Conservation (phyloP, 1,140 invertebrate species). For the Zaprionus kolodkinae region DNA sequence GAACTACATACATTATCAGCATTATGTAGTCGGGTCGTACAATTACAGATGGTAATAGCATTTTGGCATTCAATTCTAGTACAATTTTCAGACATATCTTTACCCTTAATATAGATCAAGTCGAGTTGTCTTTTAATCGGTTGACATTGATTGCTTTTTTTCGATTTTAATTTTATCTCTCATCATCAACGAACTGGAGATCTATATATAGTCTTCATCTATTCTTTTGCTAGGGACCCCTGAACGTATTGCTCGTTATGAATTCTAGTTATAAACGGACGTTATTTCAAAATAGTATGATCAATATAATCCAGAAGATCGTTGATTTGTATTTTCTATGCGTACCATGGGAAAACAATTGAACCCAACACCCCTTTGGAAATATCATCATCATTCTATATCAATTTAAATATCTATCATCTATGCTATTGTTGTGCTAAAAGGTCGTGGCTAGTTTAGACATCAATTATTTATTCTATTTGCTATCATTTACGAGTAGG, state of each 20-base stretch:
- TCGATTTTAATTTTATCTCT: neutral
- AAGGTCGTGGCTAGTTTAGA: slow-evolving; percentile 56
- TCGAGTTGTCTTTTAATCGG: slow-evolving; percentile 26
- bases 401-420: slow-evolving; percentile 39
- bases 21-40: slow-evolving; percentile 33
- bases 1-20: slow-evolving; percentile 42
- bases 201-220: slow-evolving; percentile 25
- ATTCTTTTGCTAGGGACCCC: slow-evolving; percentile 26
- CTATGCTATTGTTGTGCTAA: slow-evolving; percentile 51
- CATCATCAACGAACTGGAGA: slow-evolving; percentile 3
- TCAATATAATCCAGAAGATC: slow-evolving; percentile 27
- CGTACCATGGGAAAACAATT: neutral
- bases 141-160: slow-evolving; percentile 23
- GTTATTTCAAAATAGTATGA: neutral
- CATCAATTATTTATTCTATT: slow-evolving; percentile 47
- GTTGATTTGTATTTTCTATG: neutral
- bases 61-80: slow-evolving; percentile 48
- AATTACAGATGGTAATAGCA: slow-evolving; percentile 44
- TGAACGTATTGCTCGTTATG: slow-evolving; percentile 20
- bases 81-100: slow-evolving; percentile 25
- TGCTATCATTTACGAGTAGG: slow-evolving; percentile 19
- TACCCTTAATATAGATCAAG: slow-evolving; percentile 7
- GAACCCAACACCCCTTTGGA: slow-evolving; percentile 32
- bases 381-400: slow-evolving; percentile 20
- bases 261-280: slow-evolving; percentile 27